These are phyloP conservation scores for Diorhabda elongata DNA, from an alignment of 1,140 invertebrate species.

Conservation along the genomic window DNA sequence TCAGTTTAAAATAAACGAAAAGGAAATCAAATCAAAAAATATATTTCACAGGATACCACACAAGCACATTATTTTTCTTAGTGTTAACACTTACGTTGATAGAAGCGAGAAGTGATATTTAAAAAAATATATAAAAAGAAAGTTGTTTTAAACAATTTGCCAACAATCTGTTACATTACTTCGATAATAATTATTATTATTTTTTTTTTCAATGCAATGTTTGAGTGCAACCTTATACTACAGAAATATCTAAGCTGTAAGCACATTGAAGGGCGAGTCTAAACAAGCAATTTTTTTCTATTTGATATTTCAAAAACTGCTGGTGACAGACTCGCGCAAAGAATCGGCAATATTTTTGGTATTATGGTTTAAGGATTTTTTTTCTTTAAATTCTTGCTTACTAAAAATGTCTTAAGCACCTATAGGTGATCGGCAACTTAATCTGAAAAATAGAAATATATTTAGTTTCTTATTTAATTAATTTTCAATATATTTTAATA, in stretches of 20 bases:
- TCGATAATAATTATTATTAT: conserved; percentile 26
- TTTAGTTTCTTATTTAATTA: too few relatives aligned
- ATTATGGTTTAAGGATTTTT: conserved; percentile 22
- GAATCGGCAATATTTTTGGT: conserved; percentile 42
- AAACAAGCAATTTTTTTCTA: conserved; percentile 11
- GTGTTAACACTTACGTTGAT: neutral
- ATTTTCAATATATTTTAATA: too few relatives aligned
- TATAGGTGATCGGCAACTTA: conserved; percentile 15
- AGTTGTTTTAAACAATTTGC: neutral
- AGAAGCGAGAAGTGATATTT: neutral
- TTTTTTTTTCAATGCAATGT: conserved; percentile 11
- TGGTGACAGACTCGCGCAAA: conserved; percentile 27
- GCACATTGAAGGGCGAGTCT: conserved; percentile 32
- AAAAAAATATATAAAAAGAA: too few relatives aligned
- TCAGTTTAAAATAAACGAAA: neutral
- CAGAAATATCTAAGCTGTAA: conserved; percentile 43
- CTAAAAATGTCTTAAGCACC: conserved; percentile 18
- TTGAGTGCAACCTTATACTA: conserved; percentile 42
- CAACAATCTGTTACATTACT: conserved; percentile 27
- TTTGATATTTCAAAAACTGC: conserved; percentile 3
- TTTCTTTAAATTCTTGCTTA: conserved; percentile 5
- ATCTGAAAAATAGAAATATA: conserved; percentile 25
- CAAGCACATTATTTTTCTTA: neutral
- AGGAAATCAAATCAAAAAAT: neutral
- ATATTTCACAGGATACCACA: too few relatives aligned